Conservation (phyloP, 2,888 invertebrate genomes). For the Vesta saturnalis region DNA sequence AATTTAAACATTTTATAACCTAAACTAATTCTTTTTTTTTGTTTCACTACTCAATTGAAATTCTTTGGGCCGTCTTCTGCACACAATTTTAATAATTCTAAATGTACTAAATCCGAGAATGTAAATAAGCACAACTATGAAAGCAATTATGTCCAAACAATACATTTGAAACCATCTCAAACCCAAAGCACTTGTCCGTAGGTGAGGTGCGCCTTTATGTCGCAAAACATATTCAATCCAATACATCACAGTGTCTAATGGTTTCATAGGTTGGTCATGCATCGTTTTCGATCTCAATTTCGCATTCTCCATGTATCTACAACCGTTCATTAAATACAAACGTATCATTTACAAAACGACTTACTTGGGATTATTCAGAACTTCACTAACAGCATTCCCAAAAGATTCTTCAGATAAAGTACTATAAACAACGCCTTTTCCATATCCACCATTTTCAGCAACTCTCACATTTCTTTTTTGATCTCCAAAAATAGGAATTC, state of each 20-base stretch:
- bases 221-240: slow-evolving; percentile 54
- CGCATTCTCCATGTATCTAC: slow-evolving; percentile 48
- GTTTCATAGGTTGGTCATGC: slow-evolving; percentile 50
- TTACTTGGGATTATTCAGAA: slow-evolving; percentile 53
- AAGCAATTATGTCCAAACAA: slow-evolving; percentile 46
- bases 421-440: slow-evolving; percentile 54
- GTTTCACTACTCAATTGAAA: no score
- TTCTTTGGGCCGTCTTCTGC: no score
- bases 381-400: slow-evolving; percentile 45
- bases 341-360: slow-evolving; percentile 13
- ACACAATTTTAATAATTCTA: background rate
- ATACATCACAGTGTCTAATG: slow-evolving; percentile 49
- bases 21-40: no score
- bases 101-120: background rate
- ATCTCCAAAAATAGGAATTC: slow-evolving; percentile 65
- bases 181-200: slow-evolving; percentile 47
- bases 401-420: slow-evolving; percentile 55
- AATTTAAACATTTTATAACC: no score
- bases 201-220: slow-evolving; percentile 52
- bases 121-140: slow-evolving; percentile 17
- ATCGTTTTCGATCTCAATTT: slow-evolving; percentile 47
- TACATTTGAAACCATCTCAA: slow-evolving; percentile 50
- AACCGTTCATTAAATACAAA: slow-evolving; percentile 28
- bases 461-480: slow-evolving; percentile 64
- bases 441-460: slow-evolving; percentile 61